Base-by-base conservation (phyloP, 2,113 vertebrate genomes). In the Genyomyrus donnyi region DNA sequence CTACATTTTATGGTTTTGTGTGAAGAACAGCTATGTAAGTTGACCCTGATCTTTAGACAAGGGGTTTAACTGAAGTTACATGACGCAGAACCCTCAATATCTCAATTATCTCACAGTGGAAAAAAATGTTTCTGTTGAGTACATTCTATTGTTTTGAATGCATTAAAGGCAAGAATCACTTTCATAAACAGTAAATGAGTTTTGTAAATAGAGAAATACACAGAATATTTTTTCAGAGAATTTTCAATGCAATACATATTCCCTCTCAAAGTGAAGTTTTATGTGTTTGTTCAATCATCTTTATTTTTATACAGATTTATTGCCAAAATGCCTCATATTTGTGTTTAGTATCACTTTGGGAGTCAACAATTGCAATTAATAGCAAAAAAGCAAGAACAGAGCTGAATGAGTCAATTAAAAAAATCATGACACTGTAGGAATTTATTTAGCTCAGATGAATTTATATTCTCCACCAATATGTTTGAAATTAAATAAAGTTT, bases 131-230 rank as follows among this genome's bases (percentile, higher is more conserved):
- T 86, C n/a, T 90, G 42, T 6, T 6, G 27, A 42, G 48, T 77
- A 27, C 24, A 77, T 50, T 88, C 2, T 39, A 49, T 70, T 85
- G 21, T 85, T 49, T 49, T n/a, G 45, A 46, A 46, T 46, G 45
- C 45, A 46, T 46, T 46, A 46, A 46, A 46, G 7, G 45, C 45
- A 46, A 46, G 45, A 46, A 46, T 48, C 9, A 48, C 48, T 10
- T 48, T 48, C 48, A 0, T 48, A 48, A 48, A 48, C 48, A 48
- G 1, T 19, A 45, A 50, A 86, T 24, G 21, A 31, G 46, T 70
- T 90, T 90, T 87, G 85, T 87, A 66, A 77, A 90, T 19, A 90
- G 46, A 27, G 3, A 46, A 90, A 74, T 52, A 74, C 31, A 53
- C 42, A 46, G 46, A 90, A 56, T 13, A 46, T n/a, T 50, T 74